Percentiles rank a stretch among this genome's conserved stretches.
phyloP scores from a whole-genome alignment of 2,888 invertebrate genomes.

The Diadegma fenestrale region DNA sequence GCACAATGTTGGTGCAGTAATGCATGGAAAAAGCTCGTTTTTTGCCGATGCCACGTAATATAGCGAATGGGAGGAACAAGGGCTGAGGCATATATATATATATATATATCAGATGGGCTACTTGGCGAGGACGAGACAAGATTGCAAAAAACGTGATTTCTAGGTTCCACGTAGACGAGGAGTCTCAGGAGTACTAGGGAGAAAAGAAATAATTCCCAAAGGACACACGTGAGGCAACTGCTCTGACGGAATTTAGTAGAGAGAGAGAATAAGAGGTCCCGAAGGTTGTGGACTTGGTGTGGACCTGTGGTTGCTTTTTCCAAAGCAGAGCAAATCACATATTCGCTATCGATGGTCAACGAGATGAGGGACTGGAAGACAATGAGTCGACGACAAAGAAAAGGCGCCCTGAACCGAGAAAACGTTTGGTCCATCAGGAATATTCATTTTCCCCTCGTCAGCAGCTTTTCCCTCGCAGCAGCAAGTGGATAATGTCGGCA shows the following conservation, averaged over 20 bases:
- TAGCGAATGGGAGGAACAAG: neutral
- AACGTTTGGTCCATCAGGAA: neutral
- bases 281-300: neutral
- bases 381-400: slow-evolving; percentile 1
- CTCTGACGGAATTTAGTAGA: slow-evolving; percentile 7
- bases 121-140: slow-evolving; percentile 3
- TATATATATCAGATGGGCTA: neutral
- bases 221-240: slow-evolving; percentile 17
- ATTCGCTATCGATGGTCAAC: slow-evolving; percentile 1
- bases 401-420: neutral
- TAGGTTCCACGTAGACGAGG: slow-evolving; percentile 11
- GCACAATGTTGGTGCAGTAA: neutral
- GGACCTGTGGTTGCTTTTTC: slow-evolving; percentile 1
- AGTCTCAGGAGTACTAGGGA: slow-evolving; percentile 11
- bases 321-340: slow-evolving; percentile 11
- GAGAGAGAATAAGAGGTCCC: slow-evolving; percentile 16
- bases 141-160: slow-evolving; percentile 12
- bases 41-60: slow-evolving; percentile 15
- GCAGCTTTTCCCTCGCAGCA: neutral
- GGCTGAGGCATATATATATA: neutral
- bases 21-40: slow-evolving; percentile 11
- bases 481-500: neutral
- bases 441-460: neutral
- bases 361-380: slow-evolving; percentile 5
- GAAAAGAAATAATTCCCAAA: slow-evolving; percentile 1